These are phyloP conservation scores for Hermodice carunculata DNA, from an alignment of 2,888 invertebrate genomes.

Conservation along the genomic window DNA sequence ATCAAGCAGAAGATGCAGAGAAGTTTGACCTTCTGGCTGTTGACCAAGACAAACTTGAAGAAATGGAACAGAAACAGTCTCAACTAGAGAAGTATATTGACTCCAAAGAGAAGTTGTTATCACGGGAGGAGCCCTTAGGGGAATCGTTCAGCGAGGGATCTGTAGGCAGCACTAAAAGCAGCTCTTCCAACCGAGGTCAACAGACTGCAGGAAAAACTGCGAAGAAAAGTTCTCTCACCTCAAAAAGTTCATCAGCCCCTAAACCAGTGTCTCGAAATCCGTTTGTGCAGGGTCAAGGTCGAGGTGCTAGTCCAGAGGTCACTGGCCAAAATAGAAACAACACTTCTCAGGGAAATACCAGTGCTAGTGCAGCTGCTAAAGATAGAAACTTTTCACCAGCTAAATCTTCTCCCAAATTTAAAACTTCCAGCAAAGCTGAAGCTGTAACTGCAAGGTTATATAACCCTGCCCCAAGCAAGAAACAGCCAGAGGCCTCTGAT, in stretches of 20 bases:
- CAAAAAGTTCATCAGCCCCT: too few species aligned
- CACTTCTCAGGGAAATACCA: too few species aligned
- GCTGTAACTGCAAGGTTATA: slow-evolving; percentile 8
- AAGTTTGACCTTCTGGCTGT: slow-evolving; percentile 3
- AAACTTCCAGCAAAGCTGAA: background rate
- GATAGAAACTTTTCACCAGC: too few species aligned
- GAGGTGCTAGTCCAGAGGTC: too few species aligned
- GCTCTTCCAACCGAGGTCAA: background rate
- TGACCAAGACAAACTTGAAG: slow-evolving; percentile 9
- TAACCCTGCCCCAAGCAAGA: slow-evolving; percentile 1
- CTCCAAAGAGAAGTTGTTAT: slow-evolving; percentile 11
- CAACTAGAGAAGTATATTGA: slow-evolving; percentile 24
- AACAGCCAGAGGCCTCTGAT: background rate
- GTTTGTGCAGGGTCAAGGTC: too few species aligned
- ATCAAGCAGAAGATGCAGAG: slow-evolving; percentile 4
- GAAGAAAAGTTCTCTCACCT: too few species aligned
- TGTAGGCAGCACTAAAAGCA: background rate
- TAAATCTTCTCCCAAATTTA: slow-evolving; percentile 8
- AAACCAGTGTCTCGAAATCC: too few species aligned
- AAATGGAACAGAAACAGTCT: slow-evolving; percentile 17
- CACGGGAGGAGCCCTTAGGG: slow-evolving; percentile 9
- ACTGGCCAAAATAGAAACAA: too few species aligned
- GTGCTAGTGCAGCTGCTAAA: too few species aligned
- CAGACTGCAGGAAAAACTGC: too few species aligned
- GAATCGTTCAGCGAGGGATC: slow-evolving; percentile 21